Percentiles rank a stretch among this genome's conserved stretches.
These are phyloP conservation scores for Clistopyga incitator DNA, from an alignment of 2,888 invertebrate species.

Conservation along the genomic window DNA sequence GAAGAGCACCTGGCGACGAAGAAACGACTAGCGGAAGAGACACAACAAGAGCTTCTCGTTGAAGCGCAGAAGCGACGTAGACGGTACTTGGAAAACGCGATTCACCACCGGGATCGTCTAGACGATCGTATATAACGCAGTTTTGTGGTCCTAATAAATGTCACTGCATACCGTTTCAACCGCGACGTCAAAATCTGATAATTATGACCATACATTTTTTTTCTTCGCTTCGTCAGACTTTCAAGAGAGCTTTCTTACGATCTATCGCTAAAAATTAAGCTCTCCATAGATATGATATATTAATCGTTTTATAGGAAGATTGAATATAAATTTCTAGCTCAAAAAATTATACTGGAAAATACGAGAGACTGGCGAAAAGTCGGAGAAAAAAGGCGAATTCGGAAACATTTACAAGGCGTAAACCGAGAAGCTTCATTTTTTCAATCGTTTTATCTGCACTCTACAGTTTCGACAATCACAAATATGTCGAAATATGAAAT, in stretches of 20 bases:
- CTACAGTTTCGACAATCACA: no score
- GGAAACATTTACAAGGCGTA: no score
- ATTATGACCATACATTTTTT: constrained; percentile 37
- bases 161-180: constrained; percentile 32
- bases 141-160: constrained; percentile 62
- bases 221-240: background rate
- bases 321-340: no score
- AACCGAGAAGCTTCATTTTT: no score
- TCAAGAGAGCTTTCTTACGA: background rate
- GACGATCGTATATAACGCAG: constrained; percentile 38
- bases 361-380: no score
- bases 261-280: no score
- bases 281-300: no score
- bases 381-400: no score
- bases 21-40: constrained; percentile 23
- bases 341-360: no score
- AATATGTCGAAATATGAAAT: no score
- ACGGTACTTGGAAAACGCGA: constrained; percentile 14
- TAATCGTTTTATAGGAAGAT: no score
- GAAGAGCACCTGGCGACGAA: constrained; percentile 69
- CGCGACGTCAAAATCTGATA: constrained; percentile 23
- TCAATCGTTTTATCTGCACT: no score
- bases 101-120: background rate
- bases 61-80: constrained; percentile 16
- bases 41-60: constrained; percentile 37